Evolutionary conservation across 2,113 vertebrate genomes (phyloP), one percentile per base, ranked within the genome.

Genomic region (Aplodontia rufa): DNA sequence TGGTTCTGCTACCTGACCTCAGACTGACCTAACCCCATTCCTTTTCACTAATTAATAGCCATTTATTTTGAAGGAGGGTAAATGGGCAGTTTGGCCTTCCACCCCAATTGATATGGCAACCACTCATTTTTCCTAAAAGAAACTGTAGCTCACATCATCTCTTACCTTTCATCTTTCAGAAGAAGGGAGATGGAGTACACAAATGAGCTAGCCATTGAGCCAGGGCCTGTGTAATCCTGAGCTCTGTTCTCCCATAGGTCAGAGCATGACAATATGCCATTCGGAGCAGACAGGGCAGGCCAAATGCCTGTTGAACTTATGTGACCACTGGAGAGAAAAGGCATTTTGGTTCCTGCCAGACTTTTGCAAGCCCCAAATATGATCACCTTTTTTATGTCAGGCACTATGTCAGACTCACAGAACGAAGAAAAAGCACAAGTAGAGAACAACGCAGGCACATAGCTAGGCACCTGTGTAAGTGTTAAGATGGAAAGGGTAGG

Each of bases 1-100:
- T 95, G 89, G 71, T 83, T 97, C 89, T 93, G 71, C 60, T 93
- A 81, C 78, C 93, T 96, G 81, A 97, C 93, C 92, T 96, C 93
- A 91, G 0, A 1, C n/a, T 96, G 87, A 97, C 80, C 78, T 11
- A 75, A 75, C 87, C 72, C 91, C 40, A 94, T 93, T 90, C 42
- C 72, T 75, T 51, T 71, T 91, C 69, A 90, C 96, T 97, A 95
- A 97, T 81, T 90, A 96, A 72, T 83, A 85, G 83, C 76, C 93
- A 96, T 81, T 95, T 69, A 53, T 64, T 91, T n/a, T 53, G 53
- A 96, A 40, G 28, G 22, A 53, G 1, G 1, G 35, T 51, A 37
- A 87, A 87, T 68, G 58, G 58, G 68, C 5, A 78, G 37, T 1
- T 0, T 71, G 75, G 76, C 92, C 90, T 94, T 14, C 45, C 76